Conservation (phyloP, 2,888 invertebrate genomes). For the Alcis repandata region DNA sequence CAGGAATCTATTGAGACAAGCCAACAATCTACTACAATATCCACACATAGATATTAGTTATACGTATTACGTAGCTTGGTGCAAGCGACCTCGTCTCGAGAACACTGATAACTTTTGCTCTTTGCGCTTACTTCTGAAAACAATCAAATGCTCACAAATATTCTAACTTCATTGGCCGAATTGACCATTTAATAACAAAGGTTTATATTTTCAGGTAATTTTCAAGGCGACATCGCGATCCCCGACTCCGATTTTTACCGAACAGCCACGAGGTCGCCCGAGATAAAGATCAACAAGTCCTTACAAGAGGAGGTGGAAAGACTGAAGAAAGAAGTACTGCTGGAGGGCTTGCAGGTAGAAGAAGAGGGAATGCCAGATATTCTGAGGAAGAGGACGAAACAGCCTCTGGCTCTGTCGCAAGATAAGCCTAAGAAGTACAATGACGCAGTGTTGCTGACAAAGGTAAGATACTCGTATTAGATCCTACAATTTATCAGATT, state of each 20-base stretch:
- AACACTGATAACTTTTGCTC: too few relatives aligned
- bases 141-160: too few relatives aligned
- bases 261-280: conserved; percentile 62
- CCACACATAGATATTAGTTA: not conserved
- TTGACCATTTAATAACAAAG: too few relatives aligned
- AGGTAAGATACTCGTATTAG: conserved; percentile 64
- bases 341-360: conserved; percentile 94
- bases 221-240: conserved; percentile 94
- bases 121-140: too few relatives aligned
- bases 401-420: conserved; percentile 81
- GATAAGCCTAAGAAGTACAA: conserved; percentile 83
- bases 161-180: too few relatives aligned
- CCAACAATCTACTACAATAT: not conserved
- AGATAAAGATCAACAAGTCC: conserved; percentile 88
- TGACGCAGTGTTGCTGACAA: conserved; percentile 76
- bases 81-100: too few relatives aligned
- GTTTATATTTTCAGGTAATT: conserved; percentile 88
- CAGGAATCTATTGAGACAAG: conserved; percentile 10
- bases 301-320: conserved; percentile 93
- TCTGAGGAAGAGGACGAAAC: conserved; percentile 90
- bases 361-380: conserved; percentile 93
- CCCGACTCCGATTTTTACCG: conserved; percentile 86
- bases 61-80: not conserved
- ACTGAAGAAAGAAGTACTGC: conserved; percentile 92
- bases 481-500: too few relatives aligned